Base-by-base conservation (phyloP, 2,797 vertebrate genomes). In the Ambastaia sidthimunki region DNA sequence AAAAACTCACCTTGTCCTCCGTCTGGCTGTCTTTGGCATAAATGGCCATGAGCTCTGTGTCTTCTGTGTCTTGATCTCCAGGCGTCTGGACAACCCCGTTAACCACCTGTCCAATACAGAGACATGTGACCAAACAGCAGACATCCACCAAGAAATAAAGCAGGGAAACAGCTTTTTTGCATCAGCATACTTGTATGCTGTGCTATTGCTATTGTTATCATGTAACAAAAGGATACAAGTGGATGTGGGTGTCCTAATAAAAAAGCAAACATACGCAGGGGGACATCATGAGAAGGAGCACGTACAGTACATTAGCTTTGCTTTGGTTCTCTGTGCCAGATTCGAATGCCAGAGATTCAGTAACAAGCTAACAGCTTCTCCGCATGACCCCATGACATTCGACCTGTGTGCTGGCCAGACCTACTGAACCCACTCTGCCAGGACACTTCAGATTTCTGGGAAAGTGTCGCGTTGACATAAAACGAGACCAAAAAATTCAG, bases 21-120 rank as follows among this genome's bases (percentile, higher is more conserved):
- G 92, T 91, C 85, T 95, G 95, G 0, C 93, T 95, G 78, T 97
- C 96, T 48, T 96, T 97, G 0, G 94, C 92, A 77, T 98, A 99
- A 84, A 98, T 95, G 15, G 96, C 96, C 98, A 99, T 99, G 80
- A 99, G 91, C 85, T 98, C 96, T 0, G 97, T 97, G 91, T 97
- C 96, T 84, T 99, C 98, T 0, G 94, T 96, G 73, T 99, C 98
- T 87, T 98, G 98, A 70, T 99, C 98, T 12, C 95, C 95, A 0
- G 87, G 94, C 71, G 96, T 90, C 0, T 95, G 93, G 10, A 94
- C 92, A 9, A 95, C 94, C 57, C 98, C 97, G 0, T 97, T 99
- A 70, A 98, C 96, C 82, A 97, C 96, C 98, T 99, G 86, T 44
- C 52, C 84, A 48, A 85, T 4, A 81, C 54, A 81, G 4, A 79